Evolutionary conservation across 2,797 vertebrate species (phyloP), one percentile per base, ranked within the genome.

Genomic region (Microhierax caerulescens): DNA sequence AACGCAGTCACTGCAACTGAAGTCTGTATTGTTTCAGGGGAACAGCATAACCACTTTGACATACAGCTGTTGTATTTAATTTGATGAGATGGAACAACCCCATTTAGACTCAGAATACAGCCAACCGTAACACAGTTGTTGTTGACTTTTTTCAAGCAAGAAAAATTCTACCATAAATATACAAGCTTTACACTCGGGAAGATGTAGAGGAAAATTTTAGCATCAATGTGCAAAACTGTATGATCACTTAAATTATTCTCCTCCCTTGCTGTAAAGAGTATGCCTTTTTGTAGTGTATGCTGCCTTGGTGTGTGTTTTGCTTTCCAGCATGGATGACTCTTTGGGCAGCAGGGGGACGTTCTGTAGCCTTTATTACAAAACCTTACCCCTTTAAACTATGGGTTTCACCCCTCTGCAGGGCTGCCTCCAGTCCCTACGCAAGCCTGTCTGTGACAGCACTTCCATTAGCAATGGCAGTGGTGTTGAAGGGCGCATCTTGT

Each of bases 111-210:
- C 47, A 81, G 39, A 90, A 72, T 72, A 36, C 25, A 84, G 37
- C 11, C 32, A 75, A n/a, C 65, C 0, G 0, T 82, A 87, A 41
- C 36, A 45, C 3, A 0, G 0, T 43, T 43, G 41, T 18, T 19
- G 4, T 7, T 16, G 0, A 14, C 6, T 57, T 5, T 60, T 61
- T 65, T 83, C 80, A 59, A 78, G 34, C 34, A 68, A 65, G 79
- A 88, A 78, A 70, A 74, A 64, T 36, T 50, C 18, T 86, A 11
- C 32, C 28, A 57, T 85, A 64, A 90, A 70, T 64, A 77, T 43
- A 53, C 30, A 90, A 56, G 23, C 43, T 85, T 90, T 83, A 59
- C 39, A 70, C 39, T 93, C 68, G 21, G 59, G 50, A 95, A 78
- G 48, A 79, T 53, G 34, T 23, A 81, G 32, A 82, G 41, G 70